Conservation (phyloP, 2,888 invertebrate genomes). For the Apotomis turbidana region DNA sequence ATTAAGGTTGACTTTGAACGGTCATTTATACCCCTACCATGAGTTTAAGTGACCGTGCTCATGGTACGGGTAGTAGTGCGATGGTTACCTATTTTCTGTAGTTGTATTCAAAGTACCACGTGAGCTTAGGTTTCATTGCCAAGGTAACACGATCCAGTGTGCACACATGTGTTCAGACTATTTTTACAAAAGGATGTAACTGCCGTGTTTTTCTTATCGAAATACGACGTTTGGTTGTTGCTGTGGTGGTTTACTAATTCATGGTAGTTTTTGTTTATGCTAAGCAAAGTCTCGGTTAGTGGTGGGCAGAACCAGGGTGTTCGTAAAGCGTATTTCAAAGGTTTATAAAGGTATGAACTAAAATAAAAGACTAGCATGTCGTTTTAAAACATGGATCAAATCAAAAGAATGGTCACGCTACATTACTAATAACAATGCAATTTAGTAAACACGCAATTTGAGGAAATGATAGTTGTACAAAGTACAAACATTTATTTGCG, state of each 20-base stretch:
- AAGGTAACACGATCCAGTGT: slow-evolving; percentile 47
- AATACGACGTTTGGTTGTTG: background rate
- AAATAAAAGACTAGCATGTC: too few relatives aligned
- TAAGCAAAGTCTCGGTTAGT: slow-evolving; percentile 8
- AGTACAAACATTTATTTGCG: too few relatives aligned
- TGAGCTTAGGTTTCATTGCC: slow-evolving; percentile 51
- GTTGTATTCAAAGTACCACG: background rate
- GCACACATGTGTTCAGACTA: background rate
- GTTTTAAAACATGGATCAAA: too few relatives aligned
- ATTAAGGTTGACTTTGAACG: background rate
- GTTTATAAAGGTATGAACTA: background rate
- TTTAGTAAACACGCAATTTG: too few relatives aligned
- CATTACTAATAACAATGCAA: too few relatives aligned
- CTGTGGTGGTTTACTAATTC: slow-evolving; percentile 14
- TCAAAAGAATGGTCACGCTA: too few relatives aligned
- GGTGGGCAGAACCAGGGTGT: background rate
- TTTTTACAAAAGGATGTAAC: slow-evolving; percentile 1
- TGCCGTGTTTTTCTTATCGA: background rate
- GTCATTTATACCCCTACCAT: background rate
- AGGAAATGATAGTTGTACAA: too few relatives aligned
- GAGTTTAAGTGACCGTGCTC: too few relatives aligned
- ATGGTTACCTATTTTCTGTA: background rate
- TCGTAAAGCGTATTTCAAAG: background rate
- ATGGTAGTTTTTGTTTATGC: slow-evolving; percentile 3
- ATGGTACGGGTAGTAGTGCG: background rate